Evolutionary conservation across 2,888 invertebrate species (phyloP), one percentile per base, ranked within the genome.

Genomic region (Volucella inanis): DNA sequence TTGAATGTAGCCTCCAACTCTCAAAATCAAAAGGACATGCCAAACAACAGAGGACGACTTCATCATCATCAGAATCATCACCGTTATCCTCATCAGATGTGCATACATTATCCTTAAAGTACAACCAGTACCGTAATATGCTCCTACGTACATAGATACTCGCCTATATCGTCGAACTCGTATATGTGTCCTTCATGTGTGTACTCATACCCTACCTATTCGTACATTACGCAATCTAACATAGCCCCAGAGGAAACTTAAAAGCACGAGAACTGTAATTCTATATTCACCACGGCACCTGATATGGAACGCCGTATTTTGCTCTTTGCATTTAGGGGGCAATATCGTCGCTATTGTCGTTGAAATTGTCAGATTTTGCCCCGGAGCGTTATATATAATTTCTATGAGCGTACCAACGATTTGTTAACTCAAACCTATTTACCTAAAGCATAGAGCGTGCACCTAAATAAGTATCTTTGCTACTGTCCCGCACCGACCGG

Each of bases 61-160:
- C 47, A 72, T 71, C 82, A 49, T 70, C 57, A 76, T 41, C 71
- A 78, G 22, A 72, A 62, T 49, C 68, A 50, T 39, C 47, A 47
- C 47, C 65, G 52, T 59, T 41, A 68, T 59, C 54, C 62, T 50
- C 74, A 64, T 55, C 72, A 54, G 64, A 79, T 79, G 68, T 79
- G 79, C 83, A 84, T 70, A 79, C 70, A 79, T 74, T 78, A 79
- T 79, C 74, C 68, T 15, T 50, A 74, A 78, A 61, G 39, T 47
- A 68, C 38, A 47, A 54, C 14, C 43, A 1, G 11, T 41, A 12
- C 22, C 4, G 22, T 22, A 22, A 1, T 22, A 22, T 22, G 22
- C 22, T 22, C 4, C 22, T 22, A 22, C 22, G 3, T 22, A 22
- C 3, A 22, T 22, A 22, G 1, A 18, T 18, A 18, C 22, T 22